These are phyloP conservation scores for Nemotelus nigrinus DNA, from an alignment of 2,888 invertebrate species.

Conservation along the genomic window DNA sequence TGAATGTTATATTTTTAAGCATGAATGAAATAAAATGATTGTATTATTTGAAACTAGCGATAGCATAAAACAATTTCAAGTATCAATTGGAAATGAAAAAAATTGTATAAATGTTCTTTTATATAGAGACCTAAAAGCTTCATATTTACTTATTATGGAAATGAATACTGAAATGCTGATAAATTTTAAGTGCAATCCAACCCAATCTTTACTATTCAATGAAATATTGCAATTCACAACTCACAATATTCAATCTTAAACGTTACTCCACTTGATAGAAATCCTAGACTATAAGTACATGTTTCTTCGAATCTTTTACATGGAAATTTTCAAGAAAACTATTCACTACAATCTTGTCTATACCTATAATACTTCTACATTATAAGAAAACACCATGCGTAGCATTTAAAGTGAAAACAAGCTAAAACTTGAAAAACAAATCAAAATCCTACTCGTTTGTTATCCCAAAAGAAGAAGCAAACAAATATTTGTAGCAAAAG, in stretches of 20 bases:
- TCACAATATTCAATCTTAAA: too few species aligned
- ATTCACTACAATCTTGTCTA: not conserved
- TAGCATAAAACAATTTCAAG: slow-evolving; percentile 2
- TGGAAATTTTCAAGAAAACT: too few species aligned
- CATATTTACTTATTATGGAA: slow-evolving; percentile 20
- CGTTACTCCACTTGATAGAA: too few species aligned
- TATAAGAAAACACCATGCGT: not conserved
- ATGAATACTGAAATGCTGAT: not conserved
- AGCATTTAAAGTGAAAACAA: not conserved
- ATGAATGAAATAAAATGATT: slow-evolving; percentile 36
- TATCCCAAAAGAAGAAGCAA: not conserved
- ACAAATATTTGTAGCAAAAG: slow-evolving; percentile 20
- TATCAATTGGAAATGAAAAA: slow-evolving; percentile 17
- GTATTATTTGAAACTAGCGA: slow-evolving; percentile 26
- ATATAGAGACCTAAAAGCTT: slow-evolving; percentile 16
- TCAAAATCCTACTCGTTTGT: not conserved
- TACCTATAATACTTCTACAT: not conserved
- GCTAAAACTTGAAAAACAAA: too few species aligned
- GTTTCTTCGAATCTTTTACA: too few species aligned
- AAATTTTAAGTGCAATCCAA: slow-evolving; percentile 17
- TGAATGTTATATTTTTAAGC: slow-evolving; percentile 43
- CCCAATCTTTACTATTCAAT: too few species aligned
- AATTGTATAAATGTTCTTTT: slow-evolving; percentile 26
- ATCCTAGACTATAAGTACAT: too few species aligned
- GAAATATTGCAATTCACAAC: too few species aligned